Conservation (phyloP, 2,797 vertebrate genomes). For the Poeciliopsis presidionis region DNA sequence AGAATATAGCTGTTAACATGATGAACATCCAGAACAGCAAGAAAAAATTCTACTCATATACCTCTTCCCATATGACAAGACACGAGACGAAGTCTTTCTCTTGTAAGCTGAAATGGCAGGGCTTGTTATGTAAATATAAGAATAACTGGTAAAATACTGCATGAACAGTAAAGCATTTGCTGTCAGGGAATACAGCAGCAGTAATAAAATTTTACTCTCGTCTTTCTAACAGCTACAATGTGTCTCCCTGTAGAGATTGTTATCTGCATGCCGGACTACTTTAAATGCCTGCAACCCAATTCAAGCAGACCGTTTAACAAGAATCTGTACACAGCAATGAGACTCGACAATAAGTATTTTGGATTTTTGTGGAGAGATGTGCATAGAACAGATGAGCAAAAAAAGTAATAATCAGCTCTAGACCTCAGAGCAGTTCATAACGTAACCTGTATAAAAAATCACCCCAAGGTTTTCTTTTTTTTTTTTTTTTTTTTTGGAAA, state of each 20-base stretch:
- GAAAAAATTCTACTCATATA: not conserved
- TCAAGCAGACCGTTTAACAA: conserved; percentile 3
- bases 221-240: not conserved
- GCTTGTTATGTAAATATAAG: not conserved
- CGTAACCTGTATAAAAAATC: not conserved
- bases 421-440: not conserved
- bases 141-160: conserved; percentile 1
- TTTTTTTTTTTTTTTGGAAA: not conserved
- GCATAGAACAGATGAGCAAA: not conserved
- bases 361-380: not conserved
- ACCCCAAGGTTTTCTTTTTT: not conserved
- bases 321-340: not conserved
- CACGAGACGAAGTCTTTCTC: not conserved
- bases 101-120: not conserved
- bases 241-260: conserved; percentile 12
- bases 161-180: conserved; percentile 1
- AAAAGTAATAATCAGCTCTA: not conserved
- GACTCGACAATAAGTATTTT: no score
- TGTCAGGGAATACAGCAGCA: conserved; percentile 7
- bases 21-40: not conserved
- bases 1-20: not conserved
- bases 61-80: not conserved
- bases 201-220: not conserved
- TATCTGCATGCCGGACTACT: not conserved
- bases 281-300: conserved; percentile 13